Evolutionary conservation across 2,888 invertebrate species (phyloP), one percentile per base, ranked within the genome.

Genomic region (Drosophila longiperda): DNA sequence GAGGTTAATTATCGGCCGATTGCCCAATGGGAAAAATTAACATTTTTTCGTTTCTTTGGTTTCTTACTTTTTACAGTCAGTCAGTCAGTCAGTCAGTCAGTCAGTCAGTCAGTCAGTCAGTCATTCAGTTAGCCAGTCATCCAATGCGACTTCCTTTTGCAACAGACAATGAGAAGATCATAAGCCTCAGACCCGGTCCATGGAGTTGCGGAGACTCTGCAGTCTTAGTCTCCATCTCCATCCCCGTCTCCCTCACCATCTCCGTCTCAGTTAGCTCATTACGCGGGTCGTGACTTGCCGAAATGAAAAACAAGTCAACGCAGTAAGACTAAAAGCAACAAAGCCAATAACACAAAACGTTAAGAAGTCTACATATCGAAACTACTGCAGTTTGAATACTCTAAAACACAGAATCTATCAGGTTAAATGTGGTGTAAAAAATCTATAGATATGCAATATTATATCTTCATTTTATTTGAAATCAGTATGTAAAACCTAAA

Each of bases 241-340:
- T 33, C 34, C 2, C 12, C 34, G 1, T 34, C 33, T 11, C 34
- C 34, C 0, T 3, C 17, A 8, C 17, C 38, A 2, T 48, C 72
- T 55, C 50, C 66, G 55, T 36, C 72, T 57, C 61, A 67, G 72
- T 66, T 52, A 59, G 90, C 87, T 87, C 90, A 87, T 87, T 87
- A 87, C 86, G 89, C 82, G 82, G 89, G 87, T 87, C 87, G 87
- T 87, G 87, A 87, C 87, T 87, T 83, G 90, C 87, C 90, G 75
- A 87, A 87, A 89, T 87, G 87, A 75, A 77, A 85, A 89, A 85
- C 89, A 87, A 85, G 87, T 89, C 74, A 89, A 78, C 75, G 77
- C 79, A 75, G 73, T 65, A 73, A 82, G 83, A 66, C 57, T 66
- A 78, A 61, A 71, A 81, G 68, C 55, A 75, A 45, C 50, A 66